Base-by-base conservation (phyloP, 2,113 vertebrate species). In the Dromiciops gliroides region DNA sequence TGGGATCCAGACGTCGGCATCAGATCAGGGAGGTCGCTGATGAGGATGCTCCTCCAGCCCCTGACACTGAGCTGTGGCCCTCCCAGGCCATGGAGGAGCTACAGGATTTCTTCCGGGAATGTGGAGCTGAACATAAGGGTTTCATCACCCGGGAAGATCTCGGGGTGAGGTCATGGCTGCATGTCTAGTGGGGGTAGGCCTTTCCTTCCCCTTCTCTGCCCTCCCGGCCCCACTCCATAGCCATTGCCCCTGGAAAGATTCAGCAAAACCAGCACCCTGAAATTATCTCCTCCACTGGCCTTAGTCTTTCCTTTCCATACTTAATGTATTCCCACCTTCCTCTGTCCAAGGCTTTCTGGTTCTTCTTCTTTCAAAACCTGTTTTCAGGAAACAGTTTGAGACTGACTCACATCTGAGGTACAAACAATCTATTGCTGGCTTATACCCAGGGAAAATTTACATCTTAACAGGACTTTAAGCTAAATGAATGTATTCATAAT, bases 1-100 rank as follows among this genome's bases (percentile, higher is more conserved):
- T 99, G 96, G 99, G 99, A 60, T 99, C 99, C 93, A 99, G 98
- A 93, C 98, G 98, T 48, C 94, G 98, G 31, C 91, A 44, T 75
- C 98, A 98, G 98, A 92, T 94, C 2, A 96, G 56, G 0, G 97
- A 92, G 1, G 4, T 52, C 0, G 90, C 51, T 0, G 44, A 96
- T 0, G 95, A 94, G 6, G 92, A 91, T 0, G 90, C 0, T 44
- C n/a, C 1, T 0, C 91, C 0, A 0, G 53, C 48, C 44, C 75
- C 0, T 0, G 95, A 96, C 51, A 95, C 98, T 2, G 95, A 91
- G 0, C 44, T 53, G 0, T 92, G 94, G 95, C 51, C 95, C 2
- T 26, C 98, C 0, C 96, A 97, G 47, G 91, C 93, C 0, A 67
- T 91, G 0, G 96, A 96, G 60, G 98, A 96, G 11, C 93, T 98